A percentile compares a stretch with the other conserved stretches of the same genome.
Evolutionary conservation across 92 coral and sea anemone genomes (phyloP).

Genomic region (Hydrozoanthus gracilis): DNA sequence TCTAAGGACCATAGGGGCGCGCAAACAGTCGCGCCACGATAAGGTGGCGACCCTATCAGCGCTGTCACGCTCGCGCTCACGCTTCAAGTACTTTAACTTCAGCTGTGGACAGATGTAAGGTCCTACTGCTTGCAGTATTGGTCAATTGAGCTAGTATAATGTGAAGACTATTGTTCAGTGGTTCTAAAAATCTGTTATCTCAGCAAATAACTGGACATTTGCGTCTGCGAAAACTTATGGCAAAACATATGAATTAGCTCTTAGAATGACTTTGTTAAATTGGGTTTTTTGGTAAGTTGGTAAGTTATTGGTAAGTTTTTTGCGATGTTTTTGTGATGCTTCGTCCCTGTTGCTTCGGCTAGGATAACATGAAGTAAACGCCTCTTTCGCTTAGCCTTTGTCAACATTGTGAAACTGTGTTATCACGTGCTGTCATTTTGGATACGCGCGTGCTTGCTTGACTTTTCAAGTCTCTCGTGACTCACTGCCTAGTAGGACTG

Average conservation of each 20-base stretch:
- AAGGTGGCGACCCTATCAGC: too few species aligned
- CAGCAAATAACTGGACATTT: background rate
- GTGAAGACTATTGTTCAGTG: background rate
- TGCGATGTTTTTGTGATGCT: background rate
- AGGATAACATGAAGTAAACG: background rate
- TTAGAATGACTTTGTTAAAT: background rate
- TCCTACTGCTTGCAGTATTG: background rate
- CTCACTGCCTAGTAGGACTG: background rate
- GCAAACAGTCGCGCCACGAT: too few species aligned
- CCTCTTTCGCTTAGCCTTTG: background rate
- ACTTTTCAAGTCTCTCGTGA: background rate
- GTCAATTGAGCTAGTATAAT: background rate
- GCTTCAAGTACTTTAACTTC: background rate
- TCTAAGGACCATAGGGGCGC: too few species aligned
- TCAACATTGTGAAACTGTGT: background rate
- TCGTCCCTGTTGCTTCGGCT: background rate
- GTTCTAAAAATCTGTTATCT: background rate
- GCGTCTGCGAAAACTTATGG: background rate
- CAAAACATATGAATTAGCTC: background rate
- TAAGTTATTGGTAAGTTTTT: background rate
- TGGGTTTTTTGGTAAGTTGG: background rate
- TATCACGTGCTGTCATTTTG: background rate
- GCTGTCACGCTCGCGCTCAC: background rate
- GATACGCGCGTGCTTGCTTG: background rate
- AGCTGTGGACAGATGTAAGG: background rate